Evolutionary conservation across 2,113 vertebrate genomes (phyloP).

Genomic region (Corythornis vintsioides): DNA sequence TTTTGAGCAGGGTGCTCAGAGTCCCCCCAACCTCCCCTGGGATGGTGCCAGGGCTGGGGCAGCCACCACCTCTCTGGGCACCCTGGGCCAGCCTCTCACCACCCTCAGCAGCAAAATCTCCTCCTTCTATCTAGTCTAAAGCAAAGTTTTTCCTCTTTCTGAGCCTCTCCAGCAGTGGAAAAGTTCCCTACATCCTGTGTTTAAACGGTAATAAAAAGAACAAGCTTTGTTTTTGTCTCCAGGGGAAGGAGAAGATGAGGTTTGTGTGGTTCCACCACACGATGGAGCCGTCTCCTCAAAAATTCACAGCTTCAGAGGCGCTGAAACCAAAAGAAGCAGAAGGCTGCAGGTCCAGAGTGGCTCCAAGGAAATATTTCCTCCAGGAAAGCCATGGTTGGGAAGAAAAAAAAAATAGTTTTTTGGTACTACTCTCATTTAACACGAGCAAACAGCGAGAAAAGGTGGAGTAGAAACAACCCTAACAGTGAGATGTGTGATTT

Average conservation of each 20-base stretch:
- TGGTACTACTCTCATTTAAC: fast-evolving
- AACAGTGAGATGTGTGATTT: fast-evolving
- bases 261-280: conserved; percentile 55
- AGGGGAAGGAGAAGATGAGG: not conserved
- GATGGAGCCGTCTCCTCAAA: conserved; percentile 73
- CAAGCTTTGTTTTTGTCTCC: fast-evolving
- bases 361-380: no score
- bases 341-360: fast-evolving
- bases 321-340: fast-evolving
- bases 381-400: fast-evolving
- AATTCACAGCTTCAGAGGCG: not conserved
- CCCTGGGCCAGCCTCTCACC: not conserved
- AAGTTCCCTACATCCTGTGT: fast-evolving
- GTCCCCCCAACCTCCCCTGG: not conserved
- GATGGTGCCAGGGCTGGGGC: not conserved
- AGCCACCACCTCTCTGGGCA: not conserved
- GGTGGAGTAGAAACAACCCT: fast-evolving
- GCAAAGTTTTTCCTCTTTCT: fast-evolving
- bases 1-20: not conserved
- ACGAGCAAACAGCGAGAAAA: fast-evolving
- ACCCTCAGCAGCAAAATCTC: not conserved
- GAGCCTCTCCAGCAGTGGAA: not conserved
- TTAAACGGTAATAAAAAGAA: not conserved
- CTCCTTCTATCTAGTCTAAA: not conserved
- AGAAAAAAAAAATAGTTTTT: fast-evolving